Percentiles rank a stretch among this genome's conserved stretches.
phyloP scores from a whole-genome alignment of 2,113 vertebrate species.

The Chloropsis hardwickii region DNA sequence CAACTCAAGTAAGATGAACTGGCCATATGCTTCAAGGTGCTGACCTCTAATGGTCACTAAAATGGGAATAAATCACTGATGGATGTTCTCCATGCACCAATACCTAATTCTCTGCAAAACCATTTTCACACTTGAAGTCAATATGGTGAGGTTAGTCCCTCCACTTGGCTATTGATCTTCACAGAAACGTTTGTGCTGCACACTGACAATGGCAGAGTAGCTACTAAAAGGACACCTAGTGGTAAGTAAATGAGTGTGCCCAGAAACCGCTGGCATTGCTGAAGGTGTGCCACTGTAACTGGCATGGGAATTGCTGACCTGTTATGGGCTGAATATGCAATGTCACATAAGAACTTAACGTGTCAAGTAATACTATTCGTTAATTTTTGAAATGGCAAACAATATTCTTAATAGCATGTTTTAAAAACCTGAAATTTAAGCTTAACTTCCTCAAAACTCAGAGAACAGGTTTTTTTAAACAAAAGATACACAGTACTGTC shows the following conservation, averaged over 20 bases:
- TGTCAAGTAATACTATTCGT: not conserved
- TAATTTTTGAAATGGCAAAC: not conserved
- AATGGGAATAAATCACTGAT: not conserved
- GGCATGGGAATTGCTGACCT: not conserved
- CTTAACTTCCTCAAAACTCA: not conserved
- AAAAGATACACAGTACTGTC: not conserved
- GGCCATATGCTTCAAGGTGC: not conserved
- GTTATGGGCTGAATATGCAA: not conserved
- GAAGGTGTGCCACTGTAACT: not conserved
- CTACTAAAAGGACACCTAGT: constrained; percentile 65
- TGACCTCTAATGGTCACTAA: not conserved
- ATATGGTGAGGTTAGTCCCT: not conserved
- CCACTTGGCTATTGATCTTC: not conserved
- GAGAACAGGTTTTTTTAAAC: not conserved
- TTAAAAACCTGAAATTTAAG: not conserved
- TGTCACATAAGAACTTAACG: not conserved
- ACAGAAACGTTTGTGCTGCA: not conserved
- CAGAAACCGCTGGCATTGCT: not conserved
- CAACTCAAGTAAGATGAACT: not conserved
- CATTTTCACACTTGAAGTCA: not conserved
- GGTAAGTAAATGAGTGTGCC: not conserved
- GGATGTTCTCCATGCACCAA: not conserved
- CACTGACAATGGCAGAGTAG: not conserved
- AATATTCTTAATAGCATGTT: not conserved
- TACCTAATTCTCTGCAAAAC: not conserved